Base-by-base conservation (phyloP, 2,888 invertebrate genomes). In the Allygus modestus region DNA sequence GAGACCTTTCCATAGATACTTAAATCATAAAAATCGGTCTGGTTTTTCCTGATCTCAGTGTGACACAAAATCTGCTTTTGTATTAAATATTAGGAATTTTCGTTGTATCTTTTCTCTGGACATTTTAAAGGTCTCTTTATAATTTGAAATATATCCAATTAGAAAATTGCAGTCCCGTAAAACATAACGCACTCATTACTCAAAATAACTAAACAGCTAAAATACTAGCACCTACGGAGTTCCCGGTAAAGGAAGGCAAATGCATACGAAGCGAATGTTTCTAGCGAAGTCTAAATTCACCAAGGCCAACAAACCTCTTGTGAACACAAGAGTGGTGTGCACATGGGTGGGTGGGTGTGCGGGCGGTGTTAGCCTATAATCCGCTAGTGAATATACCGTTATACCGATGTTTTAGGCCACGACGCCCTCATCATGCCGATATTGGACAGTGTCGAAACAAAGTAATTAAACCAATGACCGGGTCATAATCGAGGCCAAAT, bases 341-440 rank as follows among this genome's bases (percentile, higher is more conserved):
- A 12, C 2, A 9, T 37, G 37, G 4, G 37, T 37, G 37, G 4
- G 37, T 37, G 37, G 4, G 37, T 37, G 37, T 51, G 51, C 17
- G 51, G 7, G n/a, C 17, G 51, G 17, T 15, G 51, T 4, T 4
- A 4, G 37, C 9, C 37, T 5, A 4, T n/a, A 51, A 51, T 51
- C 15, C 51, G n/a, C 51, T 2, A 12, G 51, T 51, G 9, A 37
- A 37, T 4, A 17, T 51, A 5, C 51, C 51, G 51, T 51, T 51
- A 51, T 51, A 51, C 12, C 51, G 51, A 51, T 51, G 51, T 51
- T 51, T 51, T 51, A 51, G 51, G 51, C 51, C 51, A 51, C 51
- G 17, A 1, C 17, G 17, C 51, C 51, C 51, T n/a, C 51, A 51
- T 51, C 7, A n/a, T 7, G 51, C 51, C 51, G 51, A 51, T 51